phyloP scores from a whole-genome alignment of 2,797 vertebrate genomes.

The Tiaroga cobitis region DNA sequence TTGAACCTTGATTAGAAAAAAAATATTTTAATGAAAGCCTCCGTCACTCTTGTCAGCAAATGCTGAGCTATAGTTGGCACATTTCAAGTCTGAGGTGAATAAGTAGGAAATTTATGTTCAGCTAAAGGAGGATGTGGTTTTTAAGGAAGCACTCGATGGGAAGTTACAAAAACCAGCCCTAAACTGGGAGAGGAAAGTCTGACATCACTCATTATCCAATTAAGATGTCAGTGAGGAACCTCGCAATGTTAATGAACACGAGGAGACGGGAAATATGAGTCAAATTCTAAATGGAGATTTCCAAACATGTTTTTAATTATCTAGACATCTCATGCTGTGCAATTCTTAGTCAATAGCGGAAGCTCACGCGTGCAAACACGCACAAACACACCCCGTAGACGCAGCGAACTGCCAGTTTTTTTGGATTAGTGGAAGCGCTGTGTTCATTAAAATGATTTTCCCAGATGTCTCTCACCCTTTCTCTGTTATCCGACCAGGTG shows the following conservation, averaged over 20 bases:
- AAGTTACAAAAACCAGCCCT: not conserved
- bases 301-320: slow-evolving; percentile 16
- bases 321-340: not conserved
- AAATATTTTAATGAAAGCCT: not conserved
- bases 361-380: not conserved
- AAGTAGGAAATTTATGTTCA: not conserved
- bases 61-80: not conserved
- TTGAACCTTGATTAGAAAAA: slow-evolving; percentile 2
- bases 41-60: not conserved
- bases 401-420: not conserved
- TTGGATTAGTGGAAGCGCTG: slow-evolving; percentile 4
- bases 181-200: slow-evolving; percentile 6
- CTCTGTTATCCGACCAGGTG: not conserved
- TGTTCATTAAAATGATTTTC: slow-evolving; percentile 26
- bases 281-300: slow-evolving; percentile 7
- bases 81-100: not conserved
- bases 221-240: not conserved
- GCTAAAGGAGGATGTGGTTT: not conserved
- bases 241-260: not conserved
- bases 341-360: not conserved
- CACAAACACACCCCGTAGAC: not conserved
- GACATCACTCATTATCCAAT: slow-evolving; percentile 23
- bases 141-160: not conserved
- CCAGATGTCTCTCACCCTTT: slow-evolving; percentile 27
- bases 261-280: not conserved